Base-by-base conservation (phyloP, 2,797 vertebrate genomes). In the Synaphobranchus kaupii region DNA sequence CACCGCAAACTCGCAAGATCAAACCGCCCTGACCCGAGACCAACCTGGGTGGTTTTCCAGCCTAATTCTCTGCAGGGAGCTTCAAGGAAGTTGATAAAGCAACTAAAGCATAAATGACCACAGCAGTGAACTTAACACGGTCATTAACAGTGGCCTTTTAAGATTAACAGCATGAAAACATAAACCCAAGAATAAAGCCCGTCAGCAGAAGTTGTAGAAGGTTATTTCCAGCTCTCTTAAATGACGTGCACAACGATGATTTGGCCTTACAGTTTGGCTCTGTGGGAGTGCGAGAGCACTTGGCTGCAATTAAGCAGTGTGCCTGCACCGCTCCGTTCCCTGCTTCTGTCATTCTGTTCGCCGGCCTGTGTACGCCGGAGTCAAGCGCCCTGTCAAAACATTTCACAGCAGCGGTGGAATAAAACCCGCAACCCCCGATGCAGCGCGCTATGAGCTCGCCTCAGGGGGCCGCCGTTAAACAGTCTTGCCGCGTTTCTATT, bases 321-420 rank as follows among this genome's bases (percentile, higher is more conserved):
- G 76, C 8, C 5, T 25, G 44, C 44, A 1, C 17, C 22, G 12
- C 44, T 80, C 76, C 15, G 15, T 17, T 78, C 73, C 17, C 73
- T 47, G 39, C 13, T 47, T 17, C 39, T 80, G 76, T 50, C 76
- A 80, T n/a, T 9, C 76, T 20, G n/a, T 20, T 47, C 44, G 8
- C 76, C 4, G 76, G 76, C 44, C 76, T 48, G 76, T 48, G 76
- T 25, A 80, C 76, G 1, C 76, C 31, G 76, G 22, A 80, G 76
- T n/a, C 2, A 4, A 48, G 44, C 76, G 76, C 76, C 76, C 76
- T 80, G 76, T 80, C 76, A 80, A 80, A 80, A 80, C 76, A 80
- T 80, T 48, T 50, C 76, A 80, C 76, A 25, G 76, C 76, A 22
- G 22, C 44, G 76, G 12, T 22, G 44, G 76, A 80, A 20, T 48